Conservation (phyloP, 2,888 invertebrate species). For the Cephus spinipes region DNA sequence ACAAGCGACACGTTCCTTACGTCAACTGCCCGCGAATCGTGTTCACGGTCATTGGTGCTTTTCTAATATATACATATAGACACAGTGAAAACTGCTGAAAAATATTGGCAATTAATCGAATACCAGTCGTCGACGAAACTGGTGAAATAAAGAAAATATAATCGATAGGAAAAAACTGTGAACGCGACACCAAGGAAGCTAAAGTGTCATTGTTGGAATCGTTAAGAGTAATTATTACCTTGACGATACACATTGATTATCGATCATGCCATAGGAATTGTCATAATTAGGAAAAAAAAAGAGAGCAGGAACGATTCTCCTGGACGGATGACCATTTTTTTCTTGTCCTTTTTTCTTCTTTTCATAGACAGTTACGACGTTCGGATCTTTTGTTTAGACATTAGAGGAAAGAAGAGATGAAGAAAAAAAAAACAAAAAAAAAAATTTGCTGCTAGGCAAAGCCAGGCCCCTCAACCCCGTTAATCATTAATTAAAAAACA, state of each 20-base stretch:
- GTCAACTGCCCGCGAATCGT: slow-evolving; percentile 29
- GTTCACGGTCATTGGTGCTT: slow-evolving; percentile 33
- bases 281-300: slow-evolving; percentile 14
- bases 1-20: background rate
- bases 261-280: slow-evolving; percentile 27
- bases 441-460: slow-evolving; percentile 46
- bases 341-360: slow-evolving; percentile 7
- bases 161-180: background rate
- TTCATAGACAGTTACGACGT: too few relatives aligned
- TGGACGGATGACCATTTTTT: slow-evolving; percentile 19
- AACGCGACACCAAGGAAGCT: slow-evolving; percentile 1
- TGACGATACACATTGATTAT: background rate
- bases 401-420: too few relatives aligned
- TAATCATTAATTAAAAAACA: slow-evolving; percentile 19
- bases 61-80: background rate
- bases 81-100: too few relatives aligned
- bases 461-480: slow-evolving; percentile 63
- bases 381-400: too few relatives aligned
- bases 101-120: too few relatives aligned
- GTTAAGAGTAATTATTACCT: background rate
- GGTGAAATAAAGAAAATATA: too few relatives aligned
- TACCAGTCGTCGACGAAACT: too few relatives aligned
- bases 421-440: background rate
- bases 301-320: slow-evolving; percentile 8
- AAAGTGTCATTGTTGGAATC: background rate